Conservation (phyloP, 2,113 vertebrate genomes). For the Panurus biarmicus region DNA sequence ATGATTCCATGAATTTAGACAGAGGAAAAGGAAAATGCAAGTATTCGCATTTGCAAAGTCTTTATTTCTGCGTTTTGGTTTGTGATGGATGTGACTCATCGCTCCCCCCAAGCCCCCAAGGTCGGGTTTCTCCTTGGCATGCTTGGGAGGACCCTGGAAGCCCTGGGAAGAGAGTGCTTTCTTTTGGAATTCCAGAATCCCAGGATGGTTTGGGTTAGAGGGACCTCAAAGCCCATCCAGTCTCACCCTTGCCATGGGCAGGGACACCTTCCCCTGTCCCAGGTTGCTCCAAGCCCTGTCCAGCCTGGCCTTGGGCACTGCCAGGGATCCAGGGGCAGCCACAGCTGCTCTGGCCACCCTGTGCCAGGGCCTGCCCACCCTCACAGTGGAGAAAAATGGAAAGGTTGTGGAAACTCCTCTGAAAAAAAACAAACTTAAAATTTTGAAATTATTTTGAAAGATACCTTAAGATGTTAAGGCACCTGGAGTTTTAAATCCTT, state of each 20-base stretch:
- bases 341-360: neutral
- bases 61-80: neutral
- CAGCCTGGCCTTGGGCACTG: neutral
- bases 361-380: neutral
- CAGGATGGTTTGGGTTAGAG: no score
- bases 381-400: accelerated
- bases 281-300: neutral
- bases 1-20: neutral
- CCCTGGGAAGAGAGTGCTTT: neutral
- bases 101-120: neutral
- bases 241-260: neutral
- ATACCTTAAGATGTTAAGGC: neutral
- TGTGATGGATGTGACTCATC: accelerated
- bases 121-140: accelerated
- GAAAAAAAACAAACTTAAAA: neutral
- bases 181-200: neutral
- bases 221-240: neutral
- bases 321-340: neutral
- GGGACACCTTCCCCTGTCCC: neutral
- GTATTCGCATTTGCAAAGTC: neutral
- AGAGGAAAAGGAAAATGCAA: neutral
- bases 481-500: neutral
- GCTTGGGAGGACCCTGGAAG: neutral
- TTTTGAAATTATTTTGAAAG: neutral
- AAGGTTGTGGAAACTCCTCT: neutral